Evolutionary conservation across 1,140 invertebrate genomes (phyloP), one percentile per base, ranked within the genome.

Genomic region (Leptestheria dahalacensis): DNA sequence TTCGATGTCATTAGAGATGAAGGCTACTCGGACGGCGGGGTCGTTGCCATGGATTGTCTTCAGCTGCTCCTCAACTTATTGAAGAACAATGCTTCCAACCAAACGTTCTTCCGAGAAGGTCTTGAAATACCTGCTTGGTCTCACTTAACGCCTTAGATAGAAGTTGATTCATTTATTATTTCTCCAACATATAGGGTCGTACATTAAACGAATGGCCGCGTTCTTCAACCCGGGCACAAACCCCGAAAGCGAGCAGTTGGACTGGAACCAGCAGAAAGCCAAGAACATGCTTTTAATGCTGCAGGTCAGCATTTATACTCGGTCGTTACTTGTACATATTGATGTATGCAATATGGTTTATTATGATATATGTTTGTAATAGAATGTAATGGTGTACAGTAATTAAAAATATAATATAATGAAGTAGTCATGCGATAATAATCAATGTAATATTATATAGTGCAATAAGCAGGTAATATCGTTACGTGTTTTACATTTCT

Each of bases 31-130:
- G 91, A 98, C 74, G 95, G 93, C 56, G 93, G 93, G 26, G 95
- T 99, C 59, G 89, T 99, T 3, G 95, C 99, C 2, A 92, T 98
- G 79, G 97, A 99, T 73, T 98, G 94, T 74, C 74, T 99, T 1
- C 75, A 91, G n/a, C 75, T 99, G 4, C 86, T 99, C 79, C 74
- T 97, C 26, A 97, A 96, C 75, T 76, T 99, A 52, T 72, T 99
- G 1, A 85, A 88, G 67, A 94, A 92, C 67, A 99, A 99, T 70
- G 82, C 88, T 3, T 97, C 92, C 61, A 99, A 99, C 77, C 94
- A 98, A 69, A 97, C 93, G 69, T 95, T 96, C 70, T 99, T 99
- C 68, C 92, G 96, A 75, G 97, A 99, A 79, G 93, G 84, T 74
- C n/a, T 29, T 29, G 47, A 33, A 20, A 57, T n/a, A 20, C 11